Evolutionary conservation across 2,888 invertebrate species (phyloP).

Genomic region (Drosophila buzzatii): DNA sequence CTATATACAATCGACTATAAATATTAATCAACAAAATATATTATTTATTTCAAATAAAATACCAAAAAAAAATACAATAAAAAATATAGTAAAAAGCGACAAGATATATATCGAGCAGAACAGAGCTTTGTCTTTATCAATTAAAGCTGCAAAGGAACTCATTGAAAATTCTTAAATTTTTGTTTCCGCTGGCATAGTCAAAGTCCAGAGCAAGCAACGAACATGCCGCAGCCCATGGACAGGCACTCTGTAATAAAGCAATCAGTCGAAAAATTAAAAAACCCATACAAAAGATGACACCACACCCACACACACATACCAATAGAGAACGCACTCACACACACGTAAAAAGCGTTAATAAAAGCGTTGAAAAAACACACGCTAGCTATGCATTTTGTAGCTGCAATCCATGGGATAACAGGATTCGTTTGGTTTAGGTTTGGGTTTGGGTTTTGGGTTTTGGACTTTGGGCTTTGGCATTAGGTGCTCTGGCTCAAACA

Average conservation of each 20-base stretch:
- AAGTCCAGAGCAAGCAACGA: constrained; percentile 8
- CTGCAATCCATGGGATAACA: constrained; percentile 49
- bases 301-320: constrained; percentile 15
- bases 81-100: too few species aligned
- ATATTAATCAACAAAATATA: too few species aligned
- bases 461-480: constrained; percentile 26
- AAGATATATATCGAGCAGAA: too few species aligned
- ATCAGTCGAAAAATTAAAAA: constrained; percentile 68
- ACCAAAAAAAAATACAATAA: too few species aligned
- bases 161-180: constrained; percentile 5
- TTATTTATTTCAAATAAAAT: too few species aligned
- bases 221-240: constrained; percentile 8
- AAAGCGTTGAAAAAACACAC: constrained; percentile 33
- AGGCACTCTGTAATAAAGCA: constrained; percentile 63
- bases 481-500: constrained; percentile 52
- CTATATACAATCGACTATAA: too few species aligned
- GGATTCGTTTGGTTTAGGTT: constrained; percentile 30
- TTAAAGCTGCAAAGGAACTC: constrained; percentile 22
- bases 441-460: not conserved
- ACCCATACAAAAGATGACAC: constrained; percentile 55
- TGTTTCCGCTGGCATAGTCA: not conserved
- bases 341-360: constrained; percentile 30
- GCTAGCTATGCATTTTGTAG: constrained; percentile 50
- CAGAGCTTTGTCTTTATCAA: not conserved
- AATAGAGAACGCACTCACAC: constrained; percentile 5